A percentile compares a stretch with the other conserved stretches of the same genome.
Evolutionary conservation across 1,140 invertebrate species (phyloP).

Genomic region (Campodea augens): DNA sequence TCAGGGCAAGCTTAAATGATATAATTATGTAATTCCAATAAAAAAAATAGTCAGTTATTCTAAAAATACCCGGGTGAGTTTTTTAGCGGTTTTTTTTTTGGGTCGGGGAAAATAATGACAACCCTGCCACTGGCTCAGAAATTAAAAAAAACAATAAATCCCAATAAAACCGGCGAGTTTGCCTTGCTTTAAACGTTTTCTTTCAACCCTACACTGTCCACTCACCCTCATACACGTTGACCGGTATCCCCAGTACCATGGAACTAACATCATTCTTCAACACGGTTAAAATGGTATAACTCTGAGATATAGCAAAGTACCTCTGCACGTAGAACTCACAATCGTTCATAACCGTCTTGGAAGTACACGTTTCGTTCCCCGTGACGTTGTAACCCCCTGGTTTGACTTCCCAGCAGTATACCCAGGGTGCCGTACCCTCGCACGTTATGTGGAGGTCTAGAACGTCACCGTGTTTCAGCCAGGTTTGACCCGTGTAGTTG

Average conservation of each 20-base stretch:
- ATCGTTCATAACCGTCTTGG: slow-evolving; percentile 17
- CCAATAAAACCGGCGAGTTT: no score
- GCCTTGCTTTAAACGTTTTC: no score
- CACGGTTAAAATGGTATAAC: slow-evolving; percentile 50
- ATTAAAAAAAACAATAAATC: no score
- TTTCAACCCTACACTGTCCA: no score
- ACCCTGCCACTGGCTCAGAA: no score
- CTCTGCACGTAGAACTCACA: slow-evolving; percentile 41
- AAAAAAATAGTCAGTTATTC: no score
- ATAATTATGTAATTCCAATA: no score
- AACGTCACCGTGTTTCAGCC: slow-evolving; percentile 57
- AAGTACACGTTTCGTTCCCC: slow-evolving; percentile 22
- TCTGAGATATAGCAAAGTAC: slow-evolving; percentile 41
- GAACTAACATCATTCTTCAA: slow-evolving; percentile 50
- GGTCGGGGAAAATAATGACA: no score
- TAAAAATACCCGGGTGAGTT: no score
- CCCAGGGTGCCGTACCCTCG: slow-evolving; percentile 44
- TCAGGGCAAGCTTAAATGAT: no score
- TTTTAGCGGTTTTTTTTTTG: no score
- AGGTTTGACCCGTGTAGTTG: slow-evolving; percentile 21
- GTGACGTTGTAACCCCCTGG: slow-evolving; percentile 50
- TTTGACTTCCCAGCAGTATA: slow-evolving; percentile 31
- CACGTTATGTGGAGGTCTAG: slow-evolving; percentile 45
- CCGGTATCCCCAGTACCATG: slow-evolving; percentile 40
- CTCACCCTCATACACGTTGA: slow-evolving; percentile 63